Evolutionary conservation across 2,888 invertebrate genomes (phyloP).

Genomic region (Colostygia pectinataria): DNA sequence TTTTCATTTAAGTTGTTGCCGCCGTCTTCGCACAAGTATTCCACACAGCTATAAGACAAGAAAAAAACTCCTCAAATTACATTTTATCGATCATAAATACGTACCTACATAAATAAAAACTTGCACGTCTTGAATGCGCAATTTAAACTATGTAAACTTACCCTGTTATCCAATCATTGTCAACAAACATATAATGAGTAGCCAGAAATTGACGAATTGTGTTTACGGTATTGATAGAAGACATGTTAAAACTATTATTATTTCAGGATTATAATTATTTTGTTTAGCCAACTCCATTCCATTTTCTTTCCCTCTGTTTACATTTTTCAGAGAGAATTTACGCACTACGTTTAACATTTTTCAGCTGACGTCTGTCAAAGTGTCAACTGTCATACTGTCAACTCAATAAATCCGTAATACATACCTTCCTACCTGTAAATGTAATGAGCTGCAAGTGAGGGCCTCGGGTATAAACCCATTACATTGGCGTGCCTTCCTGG

Average conservation of each 20-base stretch:
- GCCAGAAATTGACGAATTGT: constrained; percentile 57
- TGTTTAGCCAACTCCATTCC: neutral
- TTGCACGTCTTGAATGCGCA: no score
- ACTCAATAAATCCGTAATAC: no score
- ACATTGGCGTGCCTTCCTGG: no score
- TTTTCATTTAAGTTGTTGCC: constrained; percentile 60
- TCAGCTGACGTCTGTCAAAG: no score
- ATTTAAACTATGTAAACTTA: constrained; percentile 35
- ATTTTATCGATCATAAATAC: no score
- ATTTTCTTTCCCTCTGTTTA: constrained; percentile 1
- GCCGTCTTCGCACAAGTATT: constrained; percentile 76
- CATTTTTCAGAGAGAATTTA: neutral
- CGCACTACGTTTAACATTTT: no score
- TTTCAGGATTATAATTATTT: neutral
- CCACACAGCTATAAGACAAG: constrained; percentile 68
- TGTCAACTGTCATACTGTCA: no score
- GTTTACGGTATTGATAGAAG: constrained; percentile 36
- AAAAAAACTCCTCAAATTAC: neutral
- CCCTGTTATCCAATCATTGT: constrained; percentile 72
- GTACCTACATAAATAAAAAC: no score
- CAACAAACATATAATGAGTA: constrained; percentile 61
- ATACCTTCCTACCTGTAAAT: no score
- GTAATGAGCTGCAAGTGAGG: no score
- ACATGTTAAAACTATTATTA: constrained; percentile 1
- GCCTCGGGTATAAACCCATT: no score